Percentiles rank a stretch among this genome's conserved stretches.
Conservation (phyloP, 2,888 invertebrate genomes). For the Minunthozetes semirufus region DNA sequence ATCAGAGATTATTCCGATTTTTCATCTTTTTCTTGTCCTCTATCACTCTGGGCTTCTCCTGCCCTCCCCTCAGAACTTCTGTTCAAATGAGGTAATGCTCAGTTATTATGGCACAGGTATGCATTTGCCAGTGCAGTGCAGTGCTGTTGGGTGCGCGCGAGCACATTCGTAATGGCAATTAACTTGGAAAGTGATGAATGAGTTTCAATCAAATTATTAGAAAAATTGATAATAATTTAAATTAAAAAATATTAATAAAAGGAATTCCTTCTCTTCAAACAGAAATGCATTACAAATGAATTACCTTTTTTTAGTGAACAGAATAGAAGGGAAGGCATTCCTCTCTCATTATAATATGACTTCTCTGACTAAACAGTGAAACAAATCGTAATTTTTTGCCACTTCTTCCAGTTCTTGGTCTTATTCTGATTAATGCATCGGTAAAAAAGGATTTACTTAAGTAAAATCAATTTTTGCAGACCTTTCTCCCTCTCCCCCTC, state of each 20-base stretch:
- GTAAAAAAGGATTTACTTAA: not conserved
- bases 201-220: constrained; percentile 24
- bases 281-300: too few relatives aligned
- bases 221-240: not conserved
- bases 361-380: too few relatives aligned
- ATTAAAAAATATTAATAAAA: not conserved
- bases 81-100: not conserved
- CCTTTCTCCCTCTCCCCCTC: not conserved
- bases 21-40: not conserved
- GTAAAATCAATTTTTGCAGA: not conserved
- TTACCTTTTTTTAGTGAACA: too few relatives aligned
- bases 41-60: not conserved
- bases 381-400: too few relatives aligned
- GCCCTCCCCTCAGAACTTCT: not conserved
- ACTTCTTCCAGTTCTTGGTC: too few relatives aligned
- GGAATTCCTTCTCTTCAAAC: too few relatives aligned
- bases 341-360: too few relatives aligned
- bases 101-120: not conserved
- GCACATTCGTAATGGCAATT: constrained; percentile 15
- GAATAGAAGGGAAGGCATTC: too few relatives aligned
- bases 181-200: constrained; percentile 25
- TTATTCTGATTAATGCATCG: too few relatives aligned
- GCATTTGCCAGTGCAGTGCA: not conserved
- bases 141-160: constrained; percentile 18
- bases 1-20: constrained; percentile 5